A percentile compares a stretch with the other conserved stretches of the same genome.
phyloP scores from a whole-genome alignment of 2,113 vertebrate species.

The Rhinopomastus cyanomelas region DNA sequence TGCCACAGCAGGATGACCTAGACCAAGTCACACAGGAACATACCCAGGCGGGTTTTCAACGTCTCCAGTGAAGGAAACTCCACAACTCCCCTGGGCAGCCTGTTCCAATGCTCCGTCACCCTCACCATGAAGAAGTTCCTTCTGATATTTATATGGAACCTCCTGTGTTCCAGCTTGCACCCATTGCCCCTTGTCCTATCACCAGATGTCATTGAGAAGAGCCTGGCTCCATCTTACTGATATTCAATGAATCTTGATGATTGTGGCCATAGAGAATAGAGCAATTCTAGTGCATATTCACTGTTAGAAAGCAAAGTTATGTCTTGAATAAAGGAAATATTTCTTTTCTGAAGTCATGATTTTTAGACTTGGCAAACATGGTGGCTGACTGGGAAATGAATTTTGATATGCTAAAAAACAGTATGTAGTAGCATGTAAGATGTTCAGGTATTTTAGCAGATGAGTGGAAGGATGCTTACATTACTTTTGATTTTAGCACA shows the following conservation, averaged over 20 bases:
- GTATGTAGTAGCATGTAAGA: background rate
- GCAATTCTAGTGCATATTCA: background rate
- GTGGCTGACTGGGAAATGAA: background rate
- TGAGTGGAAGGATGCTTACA: background rate
- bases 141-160: too few relatives aligned
- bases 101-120: too few relatives aligned
- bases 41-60: too few relatives aligned
- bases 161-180: too few relatives aligned
- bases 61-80: too few relatives aligned
- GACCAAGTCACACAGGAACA: too few relatives aligned
- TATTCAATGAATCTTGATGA: background rate
- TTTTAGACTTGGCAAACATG: background rate
- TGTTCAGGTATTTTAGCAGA: background rate
- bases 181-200: too few relatives aligned
- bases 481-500: background rate
- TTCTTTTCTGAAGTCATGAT: background rate
- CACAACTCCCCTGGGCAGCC: too few relatives aligned
- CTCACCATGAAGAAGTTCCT: too few relatives aligned
- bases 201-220: too few relatives aligned
- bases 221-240: too few relatives aligned
- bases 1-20: too few relatives aligned
- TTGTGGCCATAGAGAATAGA: background rate
- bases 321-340: background rate
- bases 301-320: background rate
- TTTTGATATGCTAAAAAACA: background rate